A percentile compares a stretch with the other conserved stretches of the same genome.
phyloP scores from a whole-genome alignment of 2,888 invertebrate genomes.

The Heliconius sara region DNA sequence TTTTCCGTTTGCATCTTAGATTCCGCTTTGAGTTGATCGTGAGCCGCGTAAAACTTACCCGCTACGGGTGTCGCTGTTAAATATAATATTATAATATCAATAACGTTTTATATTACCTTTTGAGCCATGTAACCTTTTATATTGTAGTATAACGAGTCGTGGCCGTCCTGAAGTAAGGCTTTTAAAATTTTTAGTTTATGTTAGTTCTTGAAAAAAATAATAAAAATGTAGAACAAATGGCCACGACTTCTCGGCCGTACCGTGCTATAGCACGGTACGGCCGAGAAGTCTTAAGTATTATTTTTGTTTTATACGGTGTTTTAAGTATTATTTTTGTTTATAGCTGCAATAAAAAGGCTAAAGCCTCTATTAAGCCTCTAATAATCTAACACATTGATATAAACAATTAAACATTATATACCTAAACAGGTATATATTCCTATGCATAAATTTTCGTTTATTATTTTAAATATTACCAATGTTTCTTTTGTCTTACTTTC shows the following conservation, averaged over 20 bases:
- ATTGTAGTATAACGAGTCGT: too few relatives aligned
- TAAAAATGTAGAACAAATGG: too few relatives aligned
- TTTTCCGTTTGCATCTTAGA: slow-evolving; percentile 62
- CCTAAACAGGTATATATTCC: background rate
- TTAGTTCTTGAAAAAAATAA: too few relatives aligned
- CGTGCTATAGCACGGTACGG: too few relatives aligned
- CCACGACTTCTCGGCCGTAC: background rate
- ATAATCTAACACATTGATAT: too few relatives aligned
- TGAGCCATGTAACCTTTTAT: too few relatives aligned
- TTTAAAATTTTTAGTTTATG: too few relatives aligned
- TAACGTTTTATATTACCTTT: background rate
- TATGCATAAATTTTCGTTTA: background rate
- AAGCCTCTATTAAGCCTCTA: background rate
- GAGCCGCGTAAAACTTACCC: slow-evolving; percentile 75
- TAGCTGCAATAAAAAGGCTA: background rate
- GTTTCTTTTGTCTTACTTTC: background rate
- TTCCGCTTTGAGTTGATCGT: slow-evolving; percentile 66
- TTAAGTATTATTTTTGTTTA: background rate
- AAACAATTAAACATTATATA: background rate
- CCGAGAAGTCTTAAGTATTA: background rate
- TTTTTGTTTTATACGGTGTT: background rate
- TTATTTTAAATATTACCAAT: background rate
- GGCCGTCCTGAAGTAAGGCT: too few relatives aligned
- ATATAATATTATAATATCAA: slow-evolving; percentile 1
- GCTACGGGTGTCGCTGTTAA: slow-evolving; percentile 64